Conservation (phyloP, 1,140 invertebrate genomes). For the Sitophilus oryzae region DNA sequence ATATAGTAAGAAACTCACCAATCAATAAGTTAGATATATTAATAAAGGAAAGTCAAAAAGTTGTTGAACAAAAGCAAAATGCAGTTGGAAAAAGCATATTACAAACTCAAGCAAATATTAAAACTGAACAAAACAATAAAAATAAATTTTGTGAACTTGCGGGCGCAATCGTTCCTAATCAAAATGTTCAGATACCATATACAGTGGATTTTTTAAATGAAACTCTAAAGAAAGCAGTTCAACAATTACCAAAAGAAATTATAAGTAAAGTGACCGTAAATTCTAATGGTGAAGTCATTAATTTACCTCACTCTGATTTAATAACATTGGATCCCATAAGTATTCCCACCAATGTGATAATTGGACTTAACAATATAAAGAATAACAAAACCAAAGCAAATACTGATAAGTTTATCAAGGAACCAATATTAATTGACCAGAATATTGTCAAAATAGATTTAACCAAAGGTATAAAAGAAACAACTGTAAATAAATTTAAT, state of each 20-base stretch:
- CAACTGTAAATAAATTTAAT: no score
- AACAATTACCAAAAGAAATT: constrained; percentile 32
- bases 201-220: constrained; percentile 23
- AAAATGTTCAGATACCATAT: constrained; percentile 22
- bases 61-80: no score
- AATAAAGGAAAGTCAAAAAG: no score
- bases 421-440: constrained; percentile 9
- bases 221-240: constrained; percentile 18
- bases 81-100: no score
- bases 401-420: constrained; percentile 16
- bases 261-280: constrained; percentile 37
- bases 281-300: constrained; percentile 38
- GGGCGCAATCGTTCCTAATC: no score
- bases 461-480: constrained; percentile 24
- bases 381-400: constrained; percentile 28
- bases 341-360: not conserved
- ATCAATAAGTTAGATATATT: no score
- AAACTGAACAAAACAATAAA: no score
- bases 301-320: constrained; percentile 33
- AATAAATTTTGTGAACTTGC: no score
- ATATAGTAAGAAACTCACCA: no score
- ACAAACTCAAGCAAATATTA: no score
- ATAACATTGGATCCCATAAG: not conserved
- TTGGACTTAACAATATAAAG: constrained; percentile 1
- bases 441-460: constrained; percentile 36